phyloP scores from a whole-genome alignment of 2,888 invertebrate species.

The Andrena bicolor region DNA sequence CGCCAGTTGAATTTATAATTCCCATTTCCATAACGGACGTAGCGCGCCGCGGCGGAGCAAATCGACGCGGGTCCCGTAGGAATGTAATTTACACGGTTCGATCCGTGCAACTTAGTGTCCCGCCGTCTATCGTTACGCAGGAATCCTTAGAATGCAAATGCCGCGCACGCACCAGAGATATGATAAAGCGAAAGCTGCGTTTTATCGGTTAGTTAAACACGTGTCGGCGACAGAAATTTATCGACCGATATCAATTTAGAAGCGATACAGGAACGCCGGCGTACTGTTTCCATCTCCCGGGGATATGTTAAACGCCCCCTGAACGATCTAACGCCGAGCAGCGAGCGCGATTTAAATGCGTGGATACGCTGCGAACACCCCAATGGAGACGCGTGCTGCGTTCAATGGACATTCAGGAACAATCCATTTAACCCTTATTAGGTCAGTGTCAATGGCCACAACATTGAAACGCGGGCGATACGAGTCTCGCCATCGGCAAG shows the following conservation, averaged over 20 bases:
- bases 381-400: conserved; percentile 61
- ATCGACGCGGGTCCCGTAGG: neutral
- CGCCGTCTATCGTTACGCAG: neutral
- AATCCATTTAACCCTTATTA: conserved; percentile 69
- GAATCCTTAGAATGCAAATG: neutral
- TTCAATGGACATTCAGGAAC: conserved; percentile 60
- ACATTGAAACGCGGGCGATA: conserved; percentile 48
- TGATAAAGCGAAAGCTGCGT: conserved; percentile 13
- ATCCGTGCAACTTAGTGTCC: neutral
- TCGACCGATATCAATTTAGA: conserved; percentile 30
- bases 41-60: neutral
- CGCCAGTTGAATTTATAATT: conserved; percentile 48
- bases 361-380: conserved; percentile 49
- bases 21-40: conserved; percentile 4
- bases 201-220: neutral
- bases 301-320: conserved; percentile 19
- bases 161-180: neutral
- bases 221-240: conserved; percentile 30
- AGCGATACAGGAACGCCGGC: neutral
- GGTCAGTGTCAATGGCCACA: conserved; percentile 69
- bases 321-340: conserved; percentile 1
- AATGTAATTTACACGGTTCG: conserved; percentile 3
- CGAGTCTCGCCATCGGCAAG: conserved; percentile 14
- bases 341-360: conserved; percentile 51
- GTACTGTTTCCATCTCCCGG: neutral